phyloP scores from a whole-genome alignment of 2,888 invertebrate species.

The Drosophila greeni region DNA sequence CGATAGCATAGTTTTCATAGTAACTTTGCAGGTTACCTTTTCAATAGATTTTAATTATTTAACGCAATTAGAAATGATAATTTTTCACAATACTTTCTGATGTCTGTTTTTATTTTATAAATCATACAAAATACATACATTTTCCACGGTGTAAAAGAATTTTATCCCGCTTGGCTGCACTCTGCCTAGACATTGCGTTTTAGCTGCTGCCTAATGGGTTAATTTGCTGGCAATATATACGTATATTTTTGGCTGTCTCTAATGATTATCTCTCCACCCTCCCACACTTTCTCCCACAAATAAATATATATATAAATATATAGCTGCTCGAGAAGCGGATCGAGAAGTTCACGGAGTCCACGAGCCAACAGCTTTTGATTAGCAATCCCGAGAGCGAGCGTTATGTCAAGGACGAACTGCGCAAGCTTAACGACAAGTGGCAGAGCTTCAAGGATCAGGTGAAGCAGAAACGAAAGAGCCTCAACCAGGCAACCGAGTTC shows the following conservation, averaged over 20 bases:
- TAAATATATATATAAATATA: background rate
- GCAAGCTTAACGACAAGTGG: conserved; percentile 84
- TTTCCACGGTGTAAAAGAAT: conserved; percentile 23
- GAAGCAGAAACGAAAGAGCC: conserved; percentile 82
- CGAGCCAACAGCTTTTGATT: conserved; percentile 81
- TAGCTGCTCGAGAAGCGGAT: conserved; percentile 85
- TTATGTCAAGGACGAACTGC: conserved; percentile 83
- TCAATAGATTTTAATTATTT: too few species aligned
- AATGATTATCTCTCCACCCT: conserved; percentile 26
- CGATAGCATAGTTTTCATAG: too few species aligned
- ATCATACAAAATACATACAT: background rate
- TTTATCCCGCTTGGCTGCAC: conserved; percentile 48
- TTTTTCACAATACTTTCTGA: too few species aligned
- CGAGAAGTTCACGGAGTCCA: conserved; percentile 83
- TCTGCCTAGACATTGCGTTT: conserved; percentile 61
- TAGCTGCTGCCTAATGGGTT: conserved; percentile 61
- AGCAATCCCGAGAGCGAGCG: conserved; percentile 80
- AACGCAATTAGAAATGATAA: too few species aligned
- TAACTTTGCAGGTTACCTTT: too few species aligned
- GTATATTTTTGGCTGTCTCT: conserved; percentile 48
- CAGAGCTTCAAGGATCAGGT: conserved; percentile 84
- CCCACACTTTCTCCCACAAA: conserved; percentile 38
- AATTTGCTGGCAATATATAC: conserved; percentile 44
- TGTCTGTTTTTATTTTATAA: background rate
- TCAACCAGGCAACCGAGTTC: conserved; percentile 85